phyloP scores from a whole-genome alignment of 2,113 vertebrate species.

The Ranitomeya imitator region DNA sequence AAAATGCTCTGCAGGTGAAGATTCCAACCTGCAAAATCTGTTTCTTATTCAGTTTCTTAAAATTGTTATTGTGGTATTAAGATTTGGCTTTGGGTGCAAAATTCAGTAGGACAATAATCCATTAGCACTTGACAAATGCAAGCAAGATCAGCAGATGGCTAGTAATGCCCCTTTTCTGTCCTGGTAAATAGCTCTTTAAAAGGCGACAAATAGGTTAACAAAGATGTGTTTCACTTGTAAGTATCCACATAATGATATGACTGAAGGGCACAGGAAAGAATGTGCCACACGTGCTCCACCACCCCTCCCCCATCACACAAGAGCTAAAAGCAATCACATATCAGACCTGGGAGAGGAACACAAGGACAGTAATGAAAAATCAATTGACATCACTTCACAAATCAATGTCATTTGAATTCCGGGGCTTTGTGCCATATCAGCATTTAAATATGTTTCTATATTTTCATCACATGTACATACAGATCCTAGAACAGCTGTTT shows the following conservation, averaged over 20 bases:
- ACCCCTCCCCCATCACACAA: slow-evolving; percentile 34
- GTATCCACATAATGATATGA: slow-evolving; percentile 49
- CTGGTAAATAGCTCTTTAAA: slow-evolving; percentile 43
- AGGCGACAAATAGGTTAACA: slow-evolving; percentile 45
- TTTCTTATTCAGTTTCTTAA: slow-evolving; percentile 3
- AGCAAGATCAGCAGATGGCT: slow-evolving; percentile 23
- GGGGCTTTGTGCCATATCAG: slow-evolving; percentile 17
- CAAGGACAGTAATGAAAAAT: slow-evolving; percentile 46
- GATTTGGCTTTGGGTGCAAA: neutral
- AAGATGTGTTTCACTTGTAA: slow-evolving; percentile 54
- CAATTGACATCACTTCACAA: slow-evolving; percentile 42
- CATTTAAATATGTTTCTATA: neutral
- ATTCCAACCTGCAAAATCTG: neutral
- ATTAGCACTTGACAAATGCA: slow-evolving; percentile 2
- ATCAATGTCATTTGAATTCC: slow-evolving; percentile 42
- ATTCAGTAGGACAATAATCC: neutral
- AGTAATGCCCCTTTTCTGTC: slow-evolving; percentile 9
- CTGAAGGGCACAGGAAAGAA: slow-evolving; percentile 42
- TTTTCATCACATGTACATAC: neutral
- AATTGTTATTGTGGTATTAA: neutral
- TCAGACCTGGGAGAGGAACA: slow-evolving; percentile 28
- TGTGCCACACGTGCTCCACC: slow-evolving; percentile 25
- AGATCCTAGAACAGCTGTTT: neutral
- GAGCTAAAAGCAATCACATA: slow-evolving; percentile 45
- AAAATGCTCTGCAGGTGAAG: slow-evolving; percentile 3